phyloP scores from a whole-genome alignment of 2,888 invertebrate genomes.

The Rhagium mordax region DNA sequence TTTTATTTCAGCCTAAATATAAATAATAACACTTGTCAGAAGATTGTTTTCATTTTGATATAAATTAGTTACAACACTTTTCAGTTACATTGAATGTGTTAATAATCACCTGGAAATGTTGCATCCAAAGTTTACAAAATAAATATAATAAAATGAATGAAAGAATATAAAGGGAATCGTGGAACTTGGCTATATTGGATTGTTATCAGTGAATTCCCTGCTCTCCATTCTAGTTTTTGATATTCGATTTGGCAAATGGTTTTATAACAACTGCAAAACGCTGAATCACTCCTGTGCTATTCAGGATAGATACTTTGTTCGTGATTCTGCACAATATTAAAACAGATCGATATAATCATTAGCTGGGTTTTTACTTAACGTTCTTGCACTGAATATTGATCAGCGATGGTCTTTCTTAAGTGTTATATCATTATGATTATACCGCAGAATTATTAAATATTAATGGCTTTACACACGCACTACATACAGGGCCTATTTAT shows the following conservation, averaged over 20 bases:
- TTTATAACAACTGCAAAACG: conserved; percentile 17
- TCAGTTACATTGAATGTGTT: too few relatives aligned
- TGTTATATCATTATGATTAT: neutral
- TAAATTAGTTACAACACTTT: too few relatives aligned
- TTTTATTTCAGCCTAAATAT: too few relatives aligned
- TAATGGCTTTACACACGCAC: neutral
- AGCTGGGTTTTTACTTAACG: conserved; percentile 7
- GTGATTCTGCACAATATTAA: conserved; percentile 2
- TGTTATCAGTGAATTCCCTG: conserved; percentile 4
- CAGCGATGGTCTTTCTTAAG: neutral
- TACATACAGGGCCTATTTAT: too few relatives aligned
- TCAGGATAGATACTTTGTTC: conserved; percentile 7
- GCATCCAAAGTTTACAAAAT: neutral
- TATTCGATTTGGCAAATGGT: conserved; percentile 20
- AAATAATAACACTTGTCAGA: too few relatives aligned
- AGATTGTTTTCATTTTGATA: too few relatives aligned
- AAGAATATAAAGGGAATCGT: neutral
- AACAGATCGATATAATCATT: conserved; percentile 12
- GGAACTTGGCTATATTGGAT: conserved; percentile 16
- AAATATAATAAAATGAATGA: neutral
- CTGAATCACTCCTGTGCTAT: neutral
- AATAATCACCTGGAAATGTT: neutral
- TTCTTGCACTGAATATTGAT: neutral
- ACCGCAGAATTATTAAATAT: neutral
- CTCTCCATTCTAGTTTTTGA: conserved; percentile 6